Evolutionary conservation across 2,113 vertebrate genomes (phyloP).

Genomic region (Gracilinanus agilis): DNA sequence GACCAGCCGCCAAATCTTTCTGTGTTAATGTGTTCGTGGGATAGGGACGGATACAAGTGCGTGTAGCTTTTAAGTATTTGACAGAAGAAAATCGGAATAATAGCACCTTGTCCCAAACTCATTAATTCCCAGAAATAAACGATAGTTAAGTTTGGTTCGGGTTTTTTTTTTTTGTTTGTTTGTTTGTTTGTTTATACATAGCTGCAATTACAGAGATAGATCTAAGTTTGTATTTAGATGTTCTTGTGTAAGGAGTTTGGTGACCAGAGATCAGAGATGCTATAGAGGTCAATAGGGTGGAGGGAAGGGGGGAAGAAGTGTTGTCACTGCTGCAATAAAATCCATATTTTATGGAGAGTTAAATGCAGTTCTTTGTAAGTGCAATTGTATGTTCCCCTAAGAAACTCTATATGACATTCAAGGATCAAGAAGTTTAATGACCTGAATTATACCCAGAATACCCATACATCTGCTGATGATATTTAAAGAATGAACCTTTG

Average conservation of each 20-base stretch:
- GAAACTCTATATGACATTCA: conserved; percentile 79
- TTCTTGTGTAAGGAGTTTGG: conserved; percentile 68
- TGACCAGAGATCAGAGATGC: conserved; percentile 65
- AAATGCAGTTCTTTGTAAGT: conserved; percentile 77
- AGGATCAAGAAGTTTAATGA: conserved; percentile 82
- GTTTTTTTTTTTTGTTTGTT: not conserved
- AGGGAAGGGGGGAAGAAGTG: conserved; percentile 74
- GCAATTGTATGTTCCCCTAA: conserved; percentile 69
- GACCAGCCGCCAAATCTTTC: conserved; percentile 48
- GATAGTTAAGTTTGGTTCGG: not conserved
- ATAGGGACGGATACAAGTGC: not conserved
- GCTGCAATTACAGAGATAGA: conserved; percentile 32
- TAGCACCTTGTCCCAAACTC: not conserved
- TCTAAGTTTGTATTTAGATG: conserved; percentile 32
- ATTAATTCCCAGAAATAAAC: conserved; percentile 45
- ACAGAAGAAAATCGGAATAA: conserved; percentile 57
- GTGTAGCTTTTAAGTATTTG: conserved; percentile 57
- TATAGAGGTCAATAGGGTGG: conserved; percentile 77
- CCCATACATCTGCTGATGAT: conserved; percentile 51
- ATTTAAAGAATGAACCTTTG: conserved; percentile 2
- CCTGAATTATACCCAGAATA: conserved; percentile 60
- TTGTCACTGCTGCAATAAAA: conserved; percentile 86
- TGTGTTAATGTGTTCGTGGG: conserved; percentile 10
- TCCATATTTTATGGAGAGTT: conserved; percentile 87
- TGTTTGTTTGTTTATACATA: not conserved